These are phyloP conservation scores for Physocephala rufipes DNA, from an alignment of 2,888 invertebrate species.

Conservation along the genomic window DNA sequence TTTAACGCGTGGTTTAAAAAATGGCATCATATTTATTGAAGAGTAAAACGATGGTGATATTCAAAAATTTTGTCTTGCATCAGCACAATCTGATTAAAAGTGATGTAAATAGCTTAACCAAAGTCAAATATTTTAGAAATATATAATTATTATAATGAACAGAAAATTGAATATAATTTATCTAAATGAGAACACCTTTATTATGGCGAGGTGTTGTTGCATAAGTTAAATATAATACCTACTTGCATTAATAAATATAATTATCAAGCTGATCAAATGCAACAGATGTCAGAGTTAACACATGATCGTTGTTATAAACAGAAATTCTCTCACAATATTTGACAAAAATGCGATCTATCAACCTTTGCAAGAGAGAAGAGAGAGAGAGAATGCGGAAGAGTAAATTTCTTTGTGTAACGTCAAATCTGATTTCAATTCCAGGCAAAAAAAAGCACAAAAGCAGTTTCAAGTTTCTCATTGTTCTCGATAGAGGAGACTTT, in stretches of 20 bases:
- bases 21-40: slow-evolving; percentile 59
- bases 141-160: neutral
- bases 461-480: too few relatives aligned
- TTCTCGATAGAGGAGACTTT: too few relatives aligned
- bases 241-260: slow-evolving; percentile 24
- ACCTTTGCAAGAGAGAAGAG: too few relatives aligned
- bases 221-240: slow-evolving; percentile 26
- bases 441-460: too few relatives aligned
- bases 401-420: too few relatives aligned
- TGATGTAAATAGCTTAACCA: slow-evolving; percentile 42
- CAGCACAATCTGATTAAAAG: slow-evolving; percentile 44
- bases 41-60: slow-evolving; percentile 50
- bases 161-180: neutral
- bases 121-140: too few relatives aligned
- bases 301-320: neutral
- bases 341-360: too few relatives aligned
- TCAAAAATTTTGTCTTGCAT: slow-evolving; percentile 50
- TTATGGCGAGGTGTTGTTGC: slow-evolving; percentile 23
- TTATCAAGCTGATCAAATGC: neutral
- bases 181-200: neutral
- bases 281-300: slow-evolving; percentile 20
- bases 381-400: too few relatives aligned
- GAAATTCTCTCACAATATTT: too few relatives aligned
- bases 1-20: slow-evolving; percentile 18
- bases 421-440: too few relatives aligned